Evolutionary conservation across 2,797 vertebrate genomes (phyloP), one percentile per base, ranked within the genome.

Genomic region (Synanceia verrucosa): DNA sequence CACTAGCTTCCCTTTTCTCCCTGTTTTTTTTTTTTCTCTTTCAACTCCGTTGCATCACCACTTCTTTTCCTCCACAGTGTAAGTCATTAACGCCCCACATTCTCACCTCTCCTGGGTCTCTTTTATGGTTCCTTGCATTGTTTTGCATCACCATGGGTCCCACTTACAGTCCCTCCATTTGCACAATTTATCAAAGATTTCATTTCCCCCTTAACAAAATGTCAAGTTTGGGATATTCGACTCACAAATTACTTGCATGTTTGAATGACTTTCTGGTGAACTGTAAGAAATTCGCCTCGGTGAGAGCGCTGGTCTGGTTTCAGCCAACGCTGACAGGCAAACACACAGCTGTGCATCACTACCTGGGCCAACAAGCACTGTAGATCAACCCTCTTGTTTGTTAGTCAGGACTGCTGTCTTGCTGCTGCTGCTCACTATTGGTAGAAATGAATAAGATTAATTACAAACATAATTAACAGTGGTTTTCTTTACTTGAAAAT

Each of bases 41-140:
- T 92, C 90, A 82, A n/a, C 78, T 73, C 46, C 16, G 83, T 94
- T 94, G 90, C 93, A 90, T 94, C 93, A 93, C 53, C 68, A 43
- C 52, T 78, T 65, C 76, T 39, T 82, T n/a, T 69, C 65, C 69
- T 78, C 68, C 83, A 63, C 79, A 64, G 76, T 55, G 44, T 65
- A 73, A 70, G 67, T 84, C 81, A 89, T 91, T 84, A 78, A 79
- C 39, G 3, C 65, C 28, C 52, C 67, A 51, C 61, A 60, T 77
- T 75, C 60, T 58, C 53, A 58, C 21, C 63, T 78, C 82, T 73
- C 64, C 48, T 11, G 63, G 47, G 72, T 76, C 63, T 65, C 44
- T 67, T 65, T 70, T 48, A 73, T 82, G 85, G 79, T 88, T 83
- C 74, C 82, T 91, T 91, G 83, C 92, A 73, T 74, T 83, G 79